These are phyloP conservation scores for Archilochus colubris DNA, from an alignment of 2,113 vertebrate genomes.

Conservation along the genomic window DNA sequence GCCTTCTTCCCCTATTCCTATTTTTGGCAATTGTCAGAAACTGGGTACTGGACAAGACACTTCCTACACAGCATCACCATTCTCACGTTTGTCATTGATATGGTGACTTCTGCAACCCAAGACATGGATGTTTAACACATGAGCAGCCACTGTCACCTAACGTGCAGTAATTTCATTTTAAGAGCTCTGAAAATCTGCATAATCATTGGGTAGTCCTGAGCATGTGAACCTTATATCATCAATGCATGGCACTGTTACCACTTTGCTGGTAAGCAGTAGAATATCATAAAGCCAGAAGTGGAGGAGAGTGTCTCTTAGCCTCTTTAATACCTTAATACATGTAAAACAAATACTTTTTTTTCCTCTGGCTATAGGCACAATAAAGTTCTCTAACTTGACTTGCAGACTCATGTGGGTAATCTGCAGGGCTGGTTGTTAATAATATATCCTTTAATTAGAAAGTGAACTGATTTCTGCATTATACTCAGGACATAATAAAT, in stretches of 20 bases:
- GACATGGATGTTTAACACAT: rapidly evolving
- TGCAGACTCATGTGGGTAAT: not conserved
- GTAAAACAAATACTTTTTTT: not conserved
- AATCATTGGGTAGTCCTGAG: not conserved
- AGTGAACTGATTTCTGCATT: not conserved
- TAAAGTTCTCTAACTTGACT: not conserved
- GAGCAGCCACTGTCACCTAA: not conserved
- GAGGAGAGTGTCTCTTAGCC: not conserved
- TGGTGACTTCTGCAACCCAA: not conserved
- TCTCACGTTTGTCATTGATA: not conserved
- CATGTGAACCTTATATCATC: rapidly evolving
- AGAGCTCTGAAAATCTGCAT: not conserved
- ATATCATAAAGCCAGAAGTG: not conserved
- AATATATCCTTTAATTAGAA: not conserved
- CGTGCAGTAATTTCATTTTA: not conserved
- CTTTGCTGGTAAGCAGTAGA: not conserved
- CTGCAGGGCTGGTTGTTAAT: not conserved
- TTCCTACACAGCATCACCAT: not conserved
- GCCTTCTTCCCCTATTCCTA: not conserved
- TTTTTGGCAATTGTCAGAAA: not conserved
- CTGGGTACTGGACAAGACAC: not conserved
- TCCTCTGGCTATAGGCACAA: not conserved
- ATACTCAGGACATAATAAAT: not conserved
- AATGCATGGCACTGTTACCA: not conserved
- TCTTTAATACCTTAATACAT: not conserved